Evolutionary conservation across 2,113 vertebrate species (phyloP), one percentile per base, ranked within the genome.

Genomic region (Dipodomys merriami): DNA sequence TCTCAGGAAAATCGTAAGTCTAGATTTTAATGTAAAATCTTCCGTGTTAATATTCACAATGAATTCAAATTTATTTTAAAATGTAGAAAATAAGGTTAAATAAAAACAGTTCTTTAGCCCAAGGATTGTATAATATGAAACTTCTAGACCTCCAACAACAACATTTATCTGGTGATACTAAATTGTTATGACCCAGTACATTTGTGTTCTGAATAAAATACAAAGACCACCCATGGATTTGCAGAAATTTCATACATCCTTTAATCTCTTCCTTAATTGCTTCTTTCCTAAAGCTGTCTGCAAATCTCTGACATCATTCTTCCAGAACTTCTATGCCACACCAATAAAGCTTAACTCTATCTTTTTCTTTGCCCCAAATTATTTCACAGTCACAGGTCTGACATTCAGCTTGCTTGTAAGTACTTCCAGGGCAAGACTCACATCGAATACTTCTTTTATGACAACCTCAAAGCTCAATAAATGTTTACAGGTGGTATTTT

Each of bases 31-130:
- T 83, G 35, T 64, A 91, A 91, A 83, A 91, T 68, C n/a, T 68
- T 89, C 11, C 6, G 53, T 95, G 39, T 27, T 85, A 79, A 39
- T 86, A 23, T 92, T 86, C 35, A 19, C 7, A 87, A 76, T 12
- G 72, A 72, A 82, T 89, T 91, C 64, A 62, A 77, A 95, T 88
- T 76, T 91, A 6, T 86, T 90, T 95, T 68, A 92, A 96, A 96
- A 78, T 1, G n/a, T 68, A 67, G 16, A 19, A 69, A 86, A 30
- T 65, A 87, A 71, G 20, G 19, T 88, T 49, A 84, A 92, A 73
- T 84, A n/a, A 73, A 84, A 86, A 64, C 53, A 29, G 3, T 69
- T 73, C n/a, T 81, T 90, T 92, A 80, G 57, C 23, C 46, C n/a
- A 78, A 10, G 64, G 9, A 23, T 85, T 62, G 49, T 73, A 16